Conservation (phyloP, 2,113 vertebrate species). For the Meles meles region DNA sequence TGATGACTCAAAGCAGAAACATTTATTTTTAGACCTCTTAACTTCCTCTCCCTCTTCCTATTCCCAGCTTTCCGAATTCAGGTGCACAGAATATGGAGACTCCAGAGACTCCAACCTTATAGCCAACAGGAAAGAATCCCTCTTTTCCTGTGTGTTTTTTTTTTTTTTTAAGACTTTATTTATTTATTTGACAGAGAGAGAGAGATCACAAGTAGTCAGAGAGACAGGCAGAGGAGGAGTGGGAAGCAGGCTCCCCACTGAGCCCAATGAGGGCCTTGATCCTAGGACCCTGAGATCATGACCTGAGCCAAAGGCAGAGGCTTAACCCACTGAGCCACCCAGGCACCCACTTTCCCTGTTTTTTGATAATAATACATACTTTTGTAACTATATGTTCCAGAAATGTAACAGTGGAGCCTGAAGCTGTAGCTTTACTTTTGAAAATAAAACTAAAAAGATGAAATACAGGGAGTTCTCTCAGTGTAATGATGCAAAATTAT, state of each 20-base stretch:
- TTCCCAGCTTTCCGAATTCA: background rate
- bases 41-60: background rate
- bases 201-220: too few species aligned
- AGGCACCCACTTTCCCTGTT: background rate
- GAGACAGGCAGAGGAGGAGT: too few species aligned
- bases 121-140: background rate
- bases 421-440: constrained; percentile 34
- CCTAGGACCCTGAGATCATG: too few species aligned
- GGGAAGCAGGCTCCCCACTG: too few species aligned
- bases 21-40: background rate
- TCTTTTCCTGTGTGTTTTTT: background rate
- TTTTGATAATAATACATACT: constrained; percentile 8
- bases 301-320: too few species aligned
- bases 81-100: background rate
- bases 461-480: constrained; percentile 58
- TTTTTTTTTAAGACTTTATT: too few species aligned
- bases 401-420: background rate
- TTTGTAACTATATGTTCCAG: background rate
- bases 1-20: constrained; percentile 4
- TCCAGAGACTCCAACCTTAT: background rate
- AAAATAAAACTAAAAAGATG: constrained; percentile 30
- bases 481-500: constrained; percentile 61
- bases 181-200: too few species aligned
- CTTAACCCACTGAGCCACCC: too few species aligned
- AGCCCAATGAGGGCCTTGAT: rapidly evolving